Percentiles rank a stretch among this genome's conserved stretches.
phyloP scores from a whole-genome alignment of 2,113 vertebrate species.

The Hypocryptadius cinnamomeus region DNA sequence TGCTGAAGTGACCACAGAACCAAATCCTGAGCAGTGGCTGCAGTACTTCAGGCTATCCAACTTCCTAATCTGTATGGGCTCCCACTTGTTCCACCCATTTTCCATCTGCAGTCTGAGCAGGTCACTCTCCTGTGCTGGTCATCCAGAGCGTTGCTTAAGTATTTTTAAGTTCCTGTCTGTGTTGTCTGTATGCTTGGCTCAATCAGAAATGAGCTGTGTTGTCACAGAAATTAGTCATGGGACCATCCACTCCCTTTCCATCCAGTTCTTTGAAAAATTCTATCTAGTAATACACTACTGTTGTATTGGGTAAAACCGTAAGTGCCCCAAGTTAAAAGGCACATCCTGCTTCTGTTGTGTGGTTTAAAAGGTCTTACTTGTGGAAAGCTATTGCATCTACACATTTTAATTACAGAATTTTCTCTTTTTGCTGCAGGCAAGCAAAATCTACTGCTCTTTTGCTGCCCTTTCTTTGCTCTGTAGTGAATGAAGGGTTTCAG shows the following conservation, averaged over 20 bases:
- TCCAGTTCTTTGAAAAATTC: not conserved
- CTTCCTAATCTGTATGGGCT: not conserved
- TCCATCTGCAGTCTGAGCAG: not conserved
- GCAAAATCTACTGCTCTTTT: not conserved
- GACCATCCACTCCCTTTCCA: not conserved
- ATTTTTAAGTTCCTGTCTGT: not conserved
- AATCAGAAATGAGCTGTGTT: not conserved
- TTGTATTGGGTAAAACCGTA: not conserved
- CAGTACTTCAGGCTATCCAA: not conserved
- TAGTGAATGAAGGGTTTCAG: not conserved
- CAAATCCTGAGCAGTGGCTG: not conserved
- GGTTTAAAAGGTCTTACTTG: not conserved
- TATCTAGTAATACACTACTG: not conserved
- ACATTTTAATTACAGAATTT: not conserved
- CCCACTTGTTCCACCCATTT: not conserved
- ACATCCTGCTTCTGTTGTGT: not conserved
- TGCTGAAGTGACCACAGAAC: not conserved
- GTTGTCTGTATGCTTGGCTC: not conserved
- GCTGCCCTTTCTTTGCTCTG: not conserved
- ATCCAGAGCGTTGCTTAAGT: not conserved
- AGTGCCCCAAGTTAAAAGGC: not conserved
- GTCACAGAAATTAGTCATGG: not conserved
- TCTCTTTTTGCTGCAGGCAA: not conserved
- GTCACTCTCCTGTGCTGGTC: not conserved
- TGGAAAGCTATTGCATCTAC: not conserved